Evolutionary conservation across 2,888 invertebrate genomes (phyloP), one percentile per base, ranked within the genome.

Genomic region (Eubasilissa splendida): DNA sequence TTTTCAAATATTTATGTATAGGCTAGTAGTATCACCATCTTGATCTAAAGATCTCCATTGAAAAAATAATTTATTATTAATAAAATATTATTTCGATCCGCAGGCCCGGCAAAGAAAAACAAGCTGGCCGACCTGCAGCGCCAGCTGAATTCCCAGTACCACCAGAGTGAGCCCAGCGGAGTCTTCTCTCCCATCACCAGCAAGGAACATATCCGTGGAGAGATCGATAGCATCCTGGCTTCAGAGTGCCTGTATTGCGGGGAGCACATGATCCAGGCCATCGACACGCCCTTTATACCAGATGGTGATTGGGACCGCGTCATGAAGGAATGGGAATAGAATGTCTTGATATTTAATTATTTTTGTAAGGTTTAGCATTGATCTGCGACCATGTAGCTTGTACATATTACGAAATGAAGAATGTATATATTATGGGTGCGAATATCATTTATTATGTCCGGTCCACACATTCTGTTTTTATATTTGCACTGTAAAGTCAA

Each of bases 231-330:
- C 85, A 93, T 98, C 2, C 91, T 98, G 1, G 98, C 98, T 0
- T 93, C 94, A 0, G 98, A 99, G 88, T 99, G 99, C 87, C 91
- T 97, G 5, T 97, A 95, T 89, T 99, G 99, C 87, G 98, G 99
- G 3, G 96, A 97, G 84, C 92, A 94, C 85, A 97, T 98, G 95
- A 97, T 98, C 85, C 94, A 95, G 84, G 94, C 95, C 65, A 96
- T 98, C 80, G 97, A 97, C 87, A 94, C 95, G 85, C 96, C 97
- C 1, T 98, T 98, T 87, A 95, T 97, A 65, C 92, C 94, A 12
- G 94, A 95, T 81, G 94, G 94, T 78, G 95, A 96, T 83, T 97
- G 96, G 91, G 96, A 96, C 80, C 90, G 91, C 83, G 94, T 96
- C 11, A 93, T 95, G 90, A 94, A 94, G 86, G 96, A 96, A 86